phyloP scores from a whole-genome alignment of 2,113 vertebrate species.

The Menidia beryllina region DNA sequence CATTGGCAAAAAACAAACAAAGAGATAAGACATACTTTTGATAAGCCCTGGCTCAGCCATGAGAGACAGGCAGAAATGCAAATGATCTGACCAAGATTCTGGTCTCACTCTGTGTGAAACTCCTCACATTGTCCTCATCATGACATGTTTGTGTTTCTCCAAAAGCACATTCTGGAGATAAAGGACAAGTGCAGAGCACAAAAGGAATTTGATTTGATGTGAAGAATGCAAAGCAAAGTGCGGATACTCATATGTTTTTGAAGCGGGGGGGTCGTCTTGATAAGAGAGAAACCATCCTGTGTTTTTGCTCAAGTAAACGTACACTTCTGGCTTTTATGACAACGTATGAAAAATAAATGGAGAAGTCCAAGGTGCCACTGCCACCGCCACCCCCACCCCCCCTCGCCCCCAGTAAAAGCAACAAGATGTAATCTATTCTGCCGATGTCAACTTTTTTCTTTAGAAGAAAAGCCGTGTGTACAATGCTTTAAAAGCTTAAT shows the following conservation, averaged over 20 bases:
- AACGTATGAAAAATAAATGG: neutral
- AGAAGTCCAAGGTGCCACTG: neutral
- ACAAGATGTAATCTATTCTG: neutral
- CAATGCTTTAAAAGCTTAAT: neutral
- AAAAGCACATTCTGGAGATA: constrained; percentile 85
- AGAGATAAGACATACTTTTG: constrained; percentile 78
- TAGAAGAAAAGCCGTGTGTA: no score
- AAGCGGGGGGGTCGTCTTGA: constrained; percentile 55
- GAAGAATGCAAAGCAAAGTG: constrained; percentile 79
- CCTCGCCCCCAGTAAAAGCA: neutral
- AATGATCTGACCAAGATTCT: constrained; percentile 68
- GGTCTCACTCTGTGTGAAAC: constrained; percentile 62
- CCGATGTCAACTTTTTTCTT: no score
- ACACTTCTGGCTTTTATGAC: constrained; percentile 35
- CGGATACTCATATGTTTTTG: constrained; percentile 77
- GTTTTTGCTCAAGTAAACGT: constrained; percentile 57
- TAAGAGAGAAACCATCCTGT: constrained; percentile 72
- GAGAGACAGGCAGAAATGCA: constrained; percentile 72
- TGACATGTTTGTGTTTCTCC: constrained; percentile 85
- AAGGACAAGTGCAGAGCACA: constrained; percentile 78
- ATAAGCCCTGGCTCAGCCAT: constrained; percentile 69
- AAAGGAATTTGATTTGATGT: constrained; percentile 85
- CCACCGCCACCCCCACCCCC: no score
- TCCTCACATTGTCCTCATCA: constrained; percentile 73
- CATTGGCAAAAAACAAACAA: constrained; percentile 80